Evolutionary conservation across 2,797 vertebrate species (phyloP).

Genomic region (Serranus cabrilla): DNA sequence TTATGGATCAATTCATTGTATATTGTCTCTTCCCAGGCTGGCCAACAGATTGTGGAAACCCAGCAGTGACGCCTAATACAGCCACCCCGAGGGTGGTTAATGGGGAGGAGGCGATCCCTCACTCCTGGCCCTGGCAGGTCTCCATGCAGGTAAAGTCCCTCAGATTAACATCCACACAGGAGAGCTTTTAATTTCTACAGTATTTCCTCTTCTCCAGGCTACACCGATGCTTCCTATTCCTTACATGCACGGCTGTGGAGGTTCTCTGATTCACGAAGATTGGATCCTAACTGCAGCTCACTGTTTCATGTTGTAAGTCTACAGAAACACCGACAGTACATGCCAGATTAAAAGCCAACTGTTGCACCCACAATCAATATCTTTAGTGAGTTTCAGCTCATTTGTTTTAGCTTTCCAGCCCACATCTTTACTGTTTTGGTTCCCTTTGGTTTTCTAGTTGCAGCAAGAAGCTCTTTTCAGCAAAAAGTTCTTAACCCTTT

Average conservation of each 20-base stretch:
- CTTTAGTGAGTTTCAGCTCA: neutral
- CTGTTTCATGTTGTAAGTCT: constrained; percentile 83
- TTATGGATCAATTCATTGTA: constrained; percentile 3
- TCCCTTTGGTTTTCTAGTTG: neutral
- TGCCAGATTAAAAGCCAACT: neutral
- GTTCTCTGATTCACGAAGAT: constrained; percentile 84
- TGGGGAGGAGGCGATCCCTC: constrained; percentile 74
- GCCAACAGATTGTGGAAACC: constrained; percentile 78
- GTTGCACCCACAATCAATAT: neutral
- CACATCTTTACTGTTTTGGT: neutral
- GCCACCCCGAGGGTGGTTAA: constrained; percentile 75
- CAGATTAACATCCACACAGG: neutral
- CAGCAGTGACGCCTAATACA: constrained; percentile 70
- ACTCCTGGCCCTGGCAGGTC: constrained; percentile 86
- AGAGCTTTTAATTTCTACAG: constrained; percentile 21
- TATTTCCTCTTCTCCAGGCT: constrained; percentile 64
- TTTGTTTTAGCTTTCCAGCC: too few species aligned
- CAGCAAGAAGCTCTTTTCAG: neutral
- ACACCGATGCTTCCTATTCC: constrained; percentile 47
- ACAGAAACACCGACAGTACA: neutral
- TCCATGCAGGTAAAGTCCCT: constrained; percentile 81
- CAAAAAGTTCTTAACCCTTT: too few species aligned
- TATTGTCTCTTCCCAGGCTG: constrained; percentile 70
- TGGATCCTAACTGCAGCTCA: constrained; percentile 87
- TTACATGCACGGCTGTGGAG: constrained; percentile 82